Conservation (phyloP, 2,888 invertebrate genomes). For the Callosobruchus maculatus region DNA sequence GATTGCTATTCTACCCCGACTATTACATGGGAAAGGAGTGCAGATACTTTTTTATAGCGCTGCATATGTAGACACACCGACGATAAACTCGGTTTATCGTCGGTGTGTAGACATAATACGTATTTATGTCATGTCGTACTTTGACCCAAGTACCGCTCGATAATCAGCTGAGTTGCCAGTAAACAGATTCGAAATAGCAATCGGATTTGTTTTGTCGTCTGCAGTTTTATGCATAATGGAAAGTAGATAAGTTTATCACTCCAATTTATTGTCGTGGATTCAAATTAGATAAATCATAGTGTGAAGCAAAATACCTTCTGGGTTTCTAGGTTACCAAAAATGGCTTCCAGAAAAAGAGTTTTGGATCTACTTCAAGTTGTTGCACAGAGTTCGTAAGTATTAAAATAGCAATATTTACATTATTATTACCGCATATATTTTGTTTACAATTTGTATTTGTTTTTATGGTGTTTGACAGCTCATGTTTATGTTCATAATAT, state of each 20-base stretch:
- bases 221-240: background rate
- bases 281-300: background rate
- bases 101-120: no score
- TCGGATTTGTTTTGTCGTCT: background rate
- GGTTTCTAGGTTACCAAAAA: background rate
- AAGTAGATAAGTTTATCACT: background rate
- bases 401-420: slow-evolving; percentile 3
- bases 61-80: background rate
- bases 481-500: no score
- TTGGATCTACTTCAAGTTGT: slow-evolving; percentile 64
- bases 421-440: background rate
- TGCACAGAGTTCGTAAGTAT: slow-evolving; percentile 64
- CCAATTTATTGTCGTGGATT: background rate
- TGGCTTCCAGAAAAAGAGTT: slow-evolving; percentile 53
- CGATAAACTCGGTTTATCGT: no score
- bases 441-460: background rate
- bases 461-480: no score
- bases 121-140: no score
- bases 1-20: no score
- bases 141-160: background rate
- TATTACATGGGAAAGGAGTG: no score
- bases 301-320: background rate
- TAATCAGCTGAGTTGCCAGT: background rate
- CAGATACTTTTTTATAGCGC: background rate
- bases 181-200: background rate